Percentiles rank a stretch among this genome's conserved stretches.
These are phyloP conservation scores for Urophycis tenuis DNA, from an alignment of 2,797 vertebrate genomes.

Conservation along the genomic window DNA sequence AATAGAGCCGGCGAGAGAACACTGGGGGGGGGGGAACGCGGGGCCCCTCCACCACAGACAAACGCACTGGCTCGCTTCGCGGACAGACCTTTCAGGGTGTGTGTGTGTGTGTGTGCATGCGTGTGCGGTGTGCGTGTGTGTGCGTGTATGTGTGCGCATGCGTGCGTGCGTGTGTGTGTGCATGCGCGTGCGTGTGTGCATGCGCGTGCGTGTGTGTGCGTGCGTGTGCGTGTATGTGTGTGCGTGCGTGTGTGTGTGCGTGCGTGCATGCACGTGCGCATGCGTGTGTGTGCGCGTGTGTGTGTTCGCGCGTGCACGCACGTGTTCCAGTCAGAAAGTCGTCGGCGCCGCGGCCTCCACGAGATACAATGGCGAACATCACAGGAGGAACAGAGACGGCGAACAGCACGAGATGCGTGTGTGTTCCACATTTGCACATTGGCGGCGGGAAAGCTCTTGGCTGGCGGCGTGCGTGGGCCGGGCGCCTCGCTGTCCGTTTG, in stretches of 20 bases:
- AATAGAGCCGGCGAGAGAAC: background rate
- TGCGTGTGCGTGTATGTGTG: too few species aligned
- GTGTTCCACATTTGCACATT: constrained; percentile 2
- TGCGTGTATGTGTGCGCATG: too few species aligned
- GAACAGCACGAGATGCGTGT: background rate
- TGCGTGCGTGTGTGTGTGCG: too few species aligned
- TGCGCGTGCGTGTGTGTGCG: too few species aligned
- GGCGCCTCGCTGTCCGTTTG: constrained; percentile 5
- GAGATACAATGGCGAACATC: background rate
- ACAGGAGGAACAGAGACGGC: background rate
- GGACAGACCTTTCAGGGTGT: background rate
- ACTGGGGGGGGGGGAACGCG: background rate
- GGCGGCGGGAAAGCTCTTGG: background rate
- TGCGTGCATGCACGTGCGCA: too few species aligned
- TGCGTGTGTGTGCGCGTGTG: too few species aligned
- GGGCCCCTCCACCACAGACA: background rate
- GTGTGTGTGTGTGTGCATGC: too few species aligned
- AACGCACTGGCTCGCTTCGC: background rate
- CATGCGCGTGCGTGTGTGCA: too few species aligned
- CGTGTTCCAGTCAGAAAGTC: background rate
- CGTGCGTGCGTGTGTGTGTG: too few species aligned
- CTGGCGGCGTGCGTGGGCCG: background rate
- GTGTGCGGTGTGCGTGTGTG: too few species aligned
- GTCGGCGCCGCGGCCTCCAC: background rate
- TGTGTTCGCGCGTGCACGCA: too few species aligned